A percentile compares a stretch with the other conserved stretches of the same genome.
These are phyloP conservation scores for Callospermophilus lateralis DNA, from an alignment of 2,113 vertebrate species.

Conservation along the genomic window DNA sequence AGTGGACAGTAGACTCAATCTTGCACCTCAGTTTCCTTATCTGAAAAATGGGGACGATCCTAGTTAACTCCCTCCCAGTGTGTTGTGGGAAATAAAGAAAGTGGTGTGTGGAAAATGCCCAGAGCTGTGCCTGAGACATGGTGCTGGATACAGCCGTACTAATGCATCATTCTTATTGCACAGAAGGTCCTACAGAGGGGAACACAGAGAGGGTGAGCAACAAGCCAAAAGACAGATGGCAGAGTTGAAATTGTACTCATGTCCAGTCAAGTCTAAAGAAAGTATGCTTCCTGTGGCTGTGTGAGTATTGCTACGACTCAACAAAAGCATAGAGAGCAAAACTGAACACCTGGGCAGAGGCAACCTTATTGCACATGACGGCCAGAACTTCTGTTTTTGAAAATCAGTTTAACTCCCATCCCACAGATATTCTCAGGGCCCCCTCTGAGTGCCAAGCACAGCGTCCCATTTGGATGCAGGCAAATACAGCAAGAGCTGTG, in stretches of 20 bases:
- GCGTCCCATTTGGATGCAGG: neutral
- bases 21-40: neutral
- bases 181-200: neutral
- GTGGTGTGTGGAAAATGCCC: neutral
- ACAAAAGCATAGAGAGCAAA: neutral
- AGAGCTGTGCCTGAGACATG: neutral
- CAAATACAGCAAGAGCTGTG: neutral
- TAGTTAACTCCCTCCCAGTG: neutral
- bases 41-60: neutral
- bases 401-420: neutral
- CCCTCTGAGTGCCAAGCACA: neutral
- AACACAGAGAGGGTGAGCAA: neutral
- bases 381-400: neutral
- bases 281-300: no score
- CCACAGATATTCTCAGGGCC: neutral
- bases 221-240: neutral
- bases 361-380: neutral
- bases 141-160: neutral
- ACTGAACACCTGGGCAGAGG: neutral
- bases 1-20: neutral
- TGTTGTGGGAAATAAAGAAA: neutral
- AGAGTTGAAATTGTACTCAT: neutral
- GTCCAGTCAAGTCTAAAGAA: neutral
- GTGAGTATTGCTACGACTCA: accelerated
- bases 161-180: neutral